These are phyloP conservation scores for Dendrolimus punctatus DNA, from an alignment of 1,140 invertebrate genomes.

Conservation along the genomic window DNA sequence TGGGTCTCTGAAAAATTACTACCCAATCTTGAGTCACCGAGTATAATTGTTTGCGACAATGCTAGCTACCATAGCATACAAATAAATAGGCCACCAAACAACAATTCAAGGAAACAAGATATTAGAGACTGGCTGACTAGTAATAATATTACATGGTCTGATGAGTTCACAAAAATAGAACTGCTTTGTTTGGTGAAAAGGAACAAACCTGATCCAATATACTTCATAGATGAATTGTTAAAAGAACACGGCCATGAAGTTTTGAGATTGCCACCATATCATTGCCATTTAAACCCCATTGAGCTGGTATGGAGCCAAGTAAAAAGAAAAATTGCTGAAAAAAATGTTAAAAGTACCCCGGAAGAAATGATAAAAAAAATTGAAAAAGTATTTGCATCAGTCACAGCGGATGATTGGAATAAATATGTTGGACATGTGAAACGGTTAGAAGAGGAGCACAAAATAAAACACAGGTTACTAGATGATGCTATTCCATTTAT, in stretches of 20 bases:
- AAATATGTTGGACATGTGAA: background rate
- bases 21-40: background rate
- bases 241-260: too few relatives aligned
- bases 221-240: background rate
- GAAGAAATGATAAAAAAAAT: constrained; percentile 1
- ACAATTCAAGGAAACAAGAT: background rate
- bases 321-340: background rate
- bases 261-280: too few relatives aligned
- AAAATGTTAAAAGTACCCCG: background rate
- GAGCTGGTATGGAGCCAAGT: background rate
- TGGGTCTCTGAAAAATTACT: background rate
- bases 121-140: constrained; percentile 1
- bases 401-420: background rate
- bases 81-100: background rate
- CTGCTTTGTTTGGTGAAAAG: constrained; percentile 1
- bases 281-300: too few relatives aligned
- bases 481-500: background rate
- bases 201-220: background rate
- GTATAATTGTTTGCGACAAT: background rate
- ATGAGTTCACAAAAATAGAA: background rate
- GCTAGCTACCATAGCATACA: background rate
- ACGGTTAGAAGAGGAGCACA: background rate
- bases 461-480: too few relatives aligned
- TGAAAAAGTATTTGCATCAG: background rate
- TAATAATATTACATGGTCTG: background rate